Base-by-base conservation (phyloP, 35 echinoderm and acorn worm genomes). In the Diadema setosum region DNA sequence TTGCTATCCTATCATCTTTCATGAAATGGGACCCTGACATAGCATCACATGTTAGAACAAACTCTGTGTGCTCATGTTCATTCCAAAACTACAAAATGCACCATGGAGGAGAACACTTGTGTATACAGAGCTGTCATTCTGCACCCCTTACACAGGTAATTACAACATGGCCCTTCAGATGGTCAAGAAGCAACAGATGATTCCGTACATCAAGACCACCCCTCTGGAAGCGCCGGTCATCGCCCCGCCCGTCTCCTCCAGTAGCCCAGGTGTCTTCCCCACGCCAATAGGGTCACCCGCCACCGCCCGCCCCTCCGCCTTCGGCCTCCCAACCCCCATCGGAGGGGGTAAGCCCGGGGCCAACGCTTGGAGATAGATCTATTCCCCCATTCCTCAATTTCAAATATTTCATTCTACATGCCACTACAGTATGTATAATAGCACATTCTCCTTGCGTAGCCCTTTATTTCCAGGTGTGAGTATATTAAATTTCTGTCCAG, bases 141-240 rank as follows among this genome's bases (percentile, higher is more conserved):
- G 2, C 20, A 4, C 5, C 20, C 5, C 5, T 67, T 67, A 32
- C 3, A 5, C 80, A 98, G 95, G 95, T 30, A 98, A 91, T 42
- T 81, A 90, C 37, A 70, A 78, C 29, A 29, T 94, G 83, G 95
- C 95, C 15, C 85, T 98, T 16, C 91, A 98, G 58, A 98, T 98
- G 95, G 85, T 98, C 1, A 98, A 98, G 81, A 98, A 94, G 48
- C 91, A 98, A 32, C 95, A 98, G 58, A 29, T 98, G 65, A 91
- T 98, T 39, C 91, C 95, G 0, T 91, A 91, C 80, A 42, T 91
- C 40, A 94, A 91, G 83, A 42, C 69, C 1, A 18, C 49, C 15
- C 63, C 81, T 26, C 18, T 70, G 18, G 31, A 23, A 11, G 44
- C 44, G 14, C 37, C 75, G 8, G 25, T 81, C 75, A 81, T 46